These are phyloP conservation scores for Drosophila tropicalis DNA, from an alignment of 1,140 invertebrate genomes.

Conservation along the genomic window DNA sequence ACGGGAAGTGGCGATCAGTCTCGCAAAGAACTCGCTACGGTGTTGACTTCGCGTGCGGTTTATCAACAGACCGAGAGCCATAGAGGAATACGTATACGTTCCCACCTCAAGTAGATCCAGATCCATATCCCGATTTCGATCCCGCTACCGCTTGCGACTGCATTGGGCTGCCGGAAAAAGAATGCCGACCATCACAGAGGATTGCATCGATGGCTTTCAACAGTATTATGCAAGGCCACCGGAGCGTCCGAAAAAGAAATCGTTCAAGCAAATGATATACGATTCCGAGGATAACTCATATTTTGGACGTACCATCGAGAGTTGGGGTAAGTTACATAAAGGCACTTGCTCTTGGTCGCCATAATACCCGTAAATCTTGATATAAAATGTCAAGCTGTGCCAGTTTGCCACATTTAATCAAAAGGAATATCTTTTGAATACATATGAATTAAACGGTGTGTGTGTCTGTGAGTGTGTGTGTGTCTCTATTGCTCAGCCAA, in stretches of 20 bases:
- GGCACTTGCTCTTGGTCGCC: not conserved
- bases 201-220: slow-evolving; percentile 85
- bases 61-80: slow-evolving; percentile 30
- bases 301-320: slow-evolving; percentile 87
- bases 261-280: slow-evolving; percentile 87
- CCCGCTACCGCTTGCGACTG: slow-evolving; percentile 23
- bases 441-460: not conserved
- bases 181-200: slow-evolving; percentile 82
- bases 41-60: slow-evolving; percentile 56
- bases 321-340: slow-evolving; percentile 88
- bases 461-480: not conserved
- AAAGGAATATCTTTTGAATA: slow-evolving; percentile 50
- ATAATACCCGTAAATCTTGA: slow-evolving; percentile 34
- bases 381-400: slow-evolving; percentile 53
- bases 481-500: slow-evolving; percentile 59
- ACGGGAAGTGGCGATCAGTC: slow-evolving; percentile 69
- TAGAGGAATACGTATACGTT: slow-evolving; percentile 28
- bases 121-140: slow-evolving; percentile 11
- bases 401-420: slow-evolving; percentile 43
- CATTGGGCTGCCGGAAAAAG: slow-evolving; percentile 40
- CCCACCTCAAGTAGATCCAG: slow-evolving; percentile 15
- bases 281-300: slow-evolving; percentile 87
- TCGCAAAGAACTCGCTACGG: slow-evolving; percentile 55
- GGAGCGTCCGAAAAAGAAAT: slow-evolving; percentile 85
- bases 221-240: slow-evolving; percentile 86